Percentiles rank a stretch among this genome's conserved stretches.
Conservation (phyloP, 2,797 vertebrate species). For the Otus scops region DNA sequence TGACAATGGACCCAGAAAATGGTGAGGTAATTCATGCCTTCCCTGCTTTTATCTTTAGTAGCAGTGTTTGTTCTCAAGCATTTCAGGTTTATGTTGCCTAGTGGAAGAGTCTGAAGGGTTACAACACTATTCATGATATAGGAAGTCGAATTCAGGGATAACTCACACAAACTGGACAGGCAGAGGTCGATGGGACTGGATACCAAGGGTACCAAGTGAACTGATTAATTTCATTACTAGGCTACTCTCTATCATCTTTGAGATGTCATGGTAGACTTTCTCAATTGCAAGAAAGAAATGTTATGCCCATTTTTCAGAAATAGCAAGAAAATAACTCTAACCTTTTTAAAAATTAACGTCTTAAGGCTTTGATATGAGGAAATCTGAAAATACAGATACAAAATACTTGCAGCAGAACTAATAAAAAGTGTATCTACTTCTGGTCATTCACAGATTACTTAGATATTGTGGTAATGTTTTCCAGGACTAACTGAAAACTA, state of each 20-base stretch:
- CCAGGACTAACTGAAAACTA: not conserved
- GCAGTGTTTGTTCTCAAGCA: not conserved
- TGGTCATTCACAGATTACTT: not conserved
- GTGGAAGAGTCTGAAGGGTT: not conserved
- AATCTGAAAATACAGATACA: not conserved
- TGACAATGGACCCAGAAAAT: not conserved
- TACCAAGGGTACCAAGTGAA: not conserved
- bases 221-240: not conserved
- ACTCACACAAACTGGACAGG: fast-evolving
- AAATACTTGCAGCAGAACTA: not conserved
- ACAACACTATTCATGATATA: not conserved
- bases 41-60: not conserved
- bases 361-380: not conserved
- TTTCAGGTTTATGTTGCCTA: not conserved
- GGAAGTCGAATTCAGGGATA: not conserved
- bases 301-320: not conserved
- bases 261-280: not conserved
- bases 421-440: not conserved
- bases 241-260: not conserved
- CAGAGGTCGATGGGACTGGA: not conserved
- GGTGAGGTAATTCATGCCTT: not conserved
- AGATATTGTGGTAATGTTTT: not conserved
- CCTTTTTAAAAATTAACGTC: not conserved
- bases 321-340: not conserved
- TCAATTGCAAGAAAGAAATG: not conserved